Percentiles rank a stretch among this genome's conserved stretches.
Conservation (phyloP, 2,113 vertebrate genomes). For the Cavia aperea region DNA sequence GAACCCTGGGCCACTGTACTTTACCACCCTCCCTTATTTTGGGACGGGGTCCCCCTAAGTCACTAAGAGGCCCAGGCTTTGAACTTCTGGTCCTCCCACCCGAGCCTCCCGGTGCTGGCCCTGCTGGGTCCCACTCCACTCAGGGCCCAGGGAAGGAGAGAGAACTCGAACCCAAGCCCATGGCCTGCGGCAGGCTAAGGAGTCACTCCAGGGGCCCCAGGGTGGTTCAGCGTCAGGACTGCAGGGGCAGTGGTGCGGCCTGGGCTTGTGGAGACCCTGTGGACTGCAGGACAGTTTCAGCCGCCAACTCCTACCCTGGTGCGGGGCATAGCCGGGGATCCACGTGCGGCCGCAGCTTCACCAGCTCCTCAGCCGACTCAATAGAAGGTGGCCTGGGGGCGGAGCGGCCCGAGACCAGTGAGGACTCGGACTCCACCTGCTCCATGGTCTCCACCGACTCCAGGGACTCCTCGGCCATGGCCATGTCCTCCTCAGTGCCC, state of each 20-base stretch:
- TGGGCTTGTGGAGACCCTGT: neutral
- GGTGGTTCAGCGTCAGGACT: rapidly evolving
- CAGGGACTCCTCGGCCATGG: rapidly evolving
- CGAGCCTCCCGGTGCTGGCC: neutral
- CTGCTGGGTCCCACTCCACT: neutral
- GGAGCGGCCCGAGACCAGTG: rapidly evolving
- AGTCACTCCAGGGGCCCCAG: neutral
- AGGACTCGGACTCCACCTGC: neutral
- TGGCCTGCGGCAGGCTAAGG: neutral
- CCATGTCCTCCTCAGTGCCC: neutral
- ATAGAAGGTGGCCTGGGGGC: rapidly evolving
- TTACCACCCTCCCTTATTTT: neutral
- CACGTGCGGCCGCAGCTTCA: neutral
- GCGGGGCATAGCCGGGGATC: slow-evolving; percentile 19
- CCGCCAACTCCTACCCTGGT: slow-evolving; percentile 38
- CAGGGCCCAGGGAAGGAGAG: neutral
- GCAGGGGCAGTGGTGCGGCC: neutral
- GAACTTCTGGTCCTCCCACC: neutral
- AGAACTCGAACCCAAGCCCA: neutral
- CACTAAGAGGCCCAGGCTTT: neutral
- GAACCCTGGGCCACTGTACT: neutral
- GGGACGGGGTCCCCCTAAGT: neutral
- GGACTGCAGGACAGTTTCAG: rapidly evolving
- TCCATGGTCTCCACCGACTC: neutral
- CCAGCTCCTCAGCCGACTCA: neutral